Evolutionary conservation across 2,113 vertebrate genomes (phyloP).

Genomic region (Laticauda laticaudata): DNA sequence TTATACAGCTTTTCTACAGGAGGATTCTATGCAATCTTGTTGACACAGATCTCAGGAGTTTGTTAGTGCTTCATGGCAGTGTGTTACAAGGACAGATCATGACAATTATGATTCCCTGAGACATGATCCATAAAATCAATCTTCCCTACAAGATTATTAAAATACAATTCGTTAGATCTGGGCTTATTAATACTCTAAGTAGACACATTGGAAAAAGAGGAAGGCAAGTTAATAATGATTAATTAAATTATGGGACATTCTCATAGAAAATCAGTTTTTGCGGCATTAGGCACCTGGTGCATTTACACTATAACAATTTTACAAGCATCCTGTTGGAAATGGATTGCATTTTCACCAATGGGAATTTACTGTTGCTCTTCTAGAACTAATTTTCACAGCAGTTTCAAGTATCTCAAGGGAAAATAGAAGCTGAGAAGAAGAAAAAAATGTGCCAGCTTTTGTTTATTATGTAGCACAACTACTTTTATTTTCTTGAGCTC

Average conservation of each 20-base stretch:
- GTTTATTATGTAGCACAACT: background rate
- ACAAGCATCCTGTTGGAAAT: background rate
- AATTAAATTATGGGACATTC: background rate
- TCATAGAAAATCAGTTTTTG: background rate
- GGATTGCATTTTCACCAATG: background rate
- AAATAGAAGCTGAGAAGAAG: background rate
- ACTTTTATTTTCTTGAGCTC: background rate
- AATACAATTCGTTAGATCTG: background rate
- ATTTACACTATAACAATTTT: background rate
- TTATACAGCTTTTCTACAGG: background rate
- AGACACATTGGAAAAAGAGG: background rate
- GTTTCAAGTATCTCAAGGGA: background rate
- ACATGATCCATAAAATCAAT: background rate
- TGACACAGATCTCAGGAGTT: background rate
- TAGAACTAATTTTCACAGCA: slow-evolving; percentile 7
- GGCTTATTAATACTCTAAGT: background rate
- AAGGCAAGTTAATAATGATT: background rate
- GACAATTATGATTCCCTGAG: background rate
- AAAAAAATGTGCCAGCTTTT: background rate
- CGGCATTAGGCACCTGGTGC: background rate
- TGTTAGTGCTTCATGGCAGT: background rate
- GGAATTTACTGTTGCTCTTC: background rate
- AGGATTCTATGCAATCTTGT: background rate
- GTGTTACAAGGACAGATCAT: background rate
- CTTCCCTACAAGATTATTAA: background rate